Evolutionary conservation across 1,140 invertebrate species (phyloP).

Genomic region (Campoletis sonorensis): DNA sequence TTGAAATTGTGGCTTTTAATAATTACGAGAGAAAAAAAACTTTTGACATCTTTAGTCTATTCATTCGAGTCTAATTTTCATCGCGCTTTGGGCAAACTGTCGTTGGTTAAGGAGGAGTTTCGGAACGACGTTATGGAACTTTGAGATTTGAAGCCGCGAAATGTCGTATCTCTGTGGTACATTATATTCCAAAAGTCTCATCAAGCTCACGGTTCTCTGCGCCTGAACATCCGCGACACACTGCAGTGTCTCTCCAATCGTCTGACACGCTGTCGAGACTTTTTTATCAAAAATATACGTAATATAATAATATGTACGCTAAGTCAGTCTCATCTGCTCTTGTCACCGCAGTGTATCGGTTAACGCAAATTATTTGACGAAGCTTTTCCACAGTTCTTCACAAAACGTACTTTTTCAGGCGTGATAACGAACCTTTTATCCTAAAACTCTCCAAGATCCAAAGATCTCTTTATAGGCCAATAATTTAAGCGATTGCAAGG

Average conservation of each 20-base stretch:
- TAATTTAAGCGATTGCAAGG: too few species aligned
- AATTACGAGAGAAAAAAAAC: too few species aligned
- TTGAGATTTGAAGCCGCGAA: background rate
- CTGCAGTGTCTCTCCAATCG: background rate
- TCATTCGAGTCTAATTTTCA: constrained; percentile 4
- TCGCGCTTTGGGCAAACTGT: background rate
- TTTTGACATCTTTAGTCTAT: constrained; percentile 5
- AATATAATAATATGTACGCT: too few species aligned
- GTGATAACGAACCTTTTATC: too few species aligned
- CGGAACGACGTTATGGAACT: background rate
- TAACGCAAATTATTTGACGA: too few species aligned
- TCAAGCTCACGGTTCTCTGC: background rate
- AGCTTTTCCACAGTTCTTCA: too few species aligned
- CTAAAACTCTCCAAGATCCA: too few species aligned
- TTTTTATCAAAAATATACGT: background rate
- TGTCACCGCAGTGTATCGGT: too few species aligned
- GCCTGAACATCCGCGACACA: background rate
- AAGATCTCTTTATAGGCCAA: too few species aligned
- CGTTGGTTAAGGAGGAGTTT: constrained; percentile 7
- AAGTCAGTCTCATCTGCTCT: too few species aligned
- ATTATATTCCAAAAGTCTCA: constrained; percentile 1
- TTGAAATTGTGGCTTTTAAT: background rate
- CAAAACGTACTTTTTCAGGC: too few species aligned
- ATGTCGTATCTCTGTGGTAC: background rate
- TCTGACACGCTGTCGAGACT: background rate